Base-by-base conservation (phyloP, 1,140 invertebrate species). In the Brachionus calyciflorus region DNA sequence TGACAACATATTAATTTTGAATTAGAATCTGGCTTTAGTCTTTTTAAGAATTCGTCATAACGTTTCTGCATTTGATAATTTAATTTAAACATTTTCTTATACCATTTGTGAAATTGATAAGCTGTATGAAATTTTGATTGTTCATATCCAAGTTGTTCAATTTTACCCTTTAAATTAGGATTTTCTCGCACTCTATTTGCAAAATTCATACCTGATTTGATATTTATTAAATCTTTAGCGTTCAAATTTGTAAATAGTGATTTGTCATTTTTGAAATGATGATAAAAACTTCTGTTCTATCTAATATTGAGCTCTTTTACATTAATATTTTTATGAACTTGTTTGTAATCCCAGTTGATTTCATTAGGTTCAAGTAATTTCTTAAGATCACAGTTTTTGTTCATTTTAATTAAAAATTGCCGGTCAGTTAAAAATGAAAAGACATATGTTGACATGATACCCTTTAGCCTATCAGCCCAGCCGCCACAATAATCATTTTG, bases 331-430 rank as follows among this genome's bases (percentile, higher is more conserved):
- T 1, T 0, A 17, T 28, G 55, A 33, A 40, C 30, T 60, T 60
- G 55, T n/a, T 70, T 19, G 33, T 28, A 44, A 14, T 70, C 65
- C 65, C 65, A 70, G 19, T 70, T 51, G 14, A 46, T 19, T 19
- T 70, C 28, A 33, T 48, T 51, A 10, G 65, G 21, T 19, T 70
- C 19, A 10, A 70, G 19, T n/a, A 70, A 28, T 14, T 28, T 70
- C n/a, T 33, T 70, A n/a, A 48, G 37, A 30, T 70, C 65, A 51
- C 65, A 70, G 33, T 48, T 30, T 51, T 33, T 70, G 40, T 14
- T 26, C 44, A 70, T 70, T 48, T 48, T 70, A 5, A 70, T 70
- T 19, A 26, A 33, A 48, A 70, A 69, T 17, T 69, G 26, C 28
- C 65, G 65, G 9, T 70, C 40, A 19, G 44, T 70, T 10, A 48